A percentile compares a stretch with the other conserved stretches of the same genome.
Conservation (phyloP, 1,140 invertebrate genomes). For the Leptinotarsa undecemlineata region DNA sequence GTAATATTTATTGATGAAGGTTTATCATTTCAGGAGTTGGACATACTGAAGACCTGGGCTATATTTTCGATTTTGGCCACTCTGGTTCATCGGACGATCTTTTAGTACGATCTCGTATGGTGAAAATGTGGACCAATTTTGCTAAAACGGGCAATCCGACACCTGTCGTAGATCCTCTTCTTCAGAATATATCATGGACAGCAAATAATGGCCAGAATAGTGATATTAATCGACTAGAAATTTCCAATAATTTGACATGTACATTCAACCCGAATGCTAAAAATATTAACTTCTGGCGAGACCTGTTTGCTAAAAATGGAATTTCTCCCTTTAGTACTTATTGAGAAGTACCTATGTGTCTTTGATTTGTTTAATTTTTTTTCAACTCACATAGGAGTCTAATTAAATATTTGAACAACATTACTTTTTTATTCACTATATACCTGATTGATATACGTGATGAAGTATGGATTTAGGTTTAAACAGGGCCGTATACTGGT, state of each 20-base stretch:
- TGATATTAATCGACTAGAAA: background rate
- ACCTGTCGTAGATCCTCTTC: conserved; percentile 46
- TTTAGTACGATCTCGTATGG: conserved; percentile 50
- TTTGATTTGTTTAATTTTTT: background rate
- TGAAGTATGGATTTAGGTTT: too few relatives aligned
- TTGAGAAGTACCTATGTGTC: background rate
- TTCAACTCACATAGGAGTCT: background rate
- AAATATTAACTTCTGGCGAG: conserved; percentile 1
- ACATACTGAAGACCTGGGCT: conserved; percentile 23
- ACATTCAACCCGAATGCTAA: background rate
- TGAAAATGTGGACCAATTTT: conserved; percentile 60
- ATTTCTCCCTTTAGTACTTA: conserved; percentile 3
- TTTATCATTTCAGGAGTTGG: conserved; percentile 18
- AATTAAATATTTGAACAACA: background rate
- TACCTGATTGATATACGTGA: too few relatives aligned
- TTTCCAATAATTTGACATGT: background rate
- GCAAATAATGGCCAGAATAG: conserved; percentile 37
- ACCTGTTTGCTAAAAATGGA: background rate
- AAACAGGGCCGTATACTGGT: too few relatives aligned
- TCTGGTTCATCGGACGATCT: background rate
- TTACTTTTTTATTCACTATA: background rate
- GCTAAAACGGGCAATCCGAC: conserved; percentile 59
- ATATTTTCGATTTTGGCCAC: conserved; percentile 16
- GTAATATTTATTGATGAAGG: too few relatives aligned
- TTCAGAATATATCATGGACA: conserved; percentile 56